phyloP scores from a whole-genome alignment of 2,888 invertebrate species.

The Cataglyphis altisquamis region DNA sequence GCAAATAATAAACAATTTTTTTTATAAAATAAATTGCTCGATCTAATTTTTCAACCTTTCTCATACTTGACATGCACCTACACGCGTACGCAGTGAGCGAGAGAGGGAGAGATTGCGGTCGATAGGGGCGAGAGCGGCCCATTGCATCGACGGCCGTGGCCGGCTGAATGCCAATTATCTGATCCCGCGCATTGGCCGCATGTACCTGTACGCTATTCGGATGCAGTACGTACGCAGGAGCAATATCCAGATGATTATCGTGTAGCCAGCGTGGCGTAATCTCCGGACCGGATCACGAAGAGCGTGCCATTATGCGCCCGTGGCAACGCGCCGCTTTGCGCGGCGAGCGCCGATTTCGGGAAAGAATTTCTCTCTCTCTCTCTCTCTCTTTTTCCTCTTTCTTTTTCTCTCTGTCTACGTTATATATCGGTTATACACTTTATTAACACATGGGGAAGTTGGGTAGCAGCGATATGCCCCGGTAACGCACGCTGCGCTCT shows the following conservation, averaged over 20 bases:
- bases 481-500: constrained; percentile 29
- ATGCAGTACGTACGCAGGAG: constrained; percentile 79
- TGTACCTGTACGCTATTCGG: constrained; percentile 73
- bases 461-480: neutral
- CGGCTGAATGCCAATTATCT: constrained; percentile 84
- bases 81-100: neutral
- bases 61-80: neutral
- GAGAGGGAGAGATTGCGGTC: constrained; percentile 76
- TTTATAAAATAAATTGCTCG: constrained; percentile 2
- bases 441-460: constrained; percentile 35
- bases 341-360: constrained; percentile 64
- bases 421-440: constrained; percentile 47
- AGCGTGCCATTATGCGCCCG: constrained; percentile 82
- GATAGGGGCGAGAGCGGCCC: constrained; percentile 76
- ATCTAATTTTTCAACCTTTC: constrained; percentile 12
- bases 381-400: neutral
- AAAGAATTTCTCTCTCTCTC: constrained; percentile 14
- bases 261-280: constrained; percentile 79
- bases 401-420: neutral
- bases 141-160: constrained; percentile 69
- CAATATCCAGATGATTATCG: constrained; percentile 84
- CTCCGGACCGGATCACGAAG: constrained; percentile 80
- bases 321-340: constrained; percentile 48
- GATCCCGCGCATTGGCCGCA: constrained; percentile 79
- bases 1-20: neutral